Evolutionary conservation across 2,888 invertebrate genomes (phyloP), one percentile per base, ranked within the genome.

Genomic region (Melanchra persicariae): DNA sequence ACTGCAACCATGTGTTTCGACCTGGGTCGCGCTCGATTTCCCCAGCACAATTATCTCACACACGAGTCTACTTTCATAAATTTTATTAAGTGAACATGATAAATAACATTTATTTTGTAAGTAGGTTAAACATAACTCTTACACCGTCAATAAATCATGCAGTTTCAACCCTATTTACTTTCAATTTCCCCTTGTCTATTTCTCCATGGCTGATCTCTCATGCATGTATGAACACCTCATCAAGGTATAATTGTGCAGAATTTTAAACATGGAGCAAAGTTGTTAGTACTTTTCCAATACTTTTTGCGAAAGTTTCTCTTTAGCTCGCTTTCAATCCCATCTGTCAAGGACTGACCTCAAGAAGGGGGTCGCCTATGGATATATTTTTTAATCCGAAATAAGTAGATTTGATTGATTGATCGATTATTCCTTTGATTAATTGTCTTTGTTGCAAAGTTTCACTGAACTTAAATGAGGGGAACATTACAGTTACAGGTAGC

Each of bases 401-500:
- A n/a, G n/a, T n/a, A n/a, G n/a, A n/a, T n/a, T n/a, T n/a, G n/a
- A n/a, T n/a, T n/a, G n/a, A n/a, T n/a, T n/a, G n/a, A n/a, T n/a
- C n/a, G n/a, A n/a, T n/a, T n/a, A n/a, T 63, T 47, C 12, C 30
- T 40, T 55, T 60, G 47, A 79, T 51, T 51, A 26, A 59, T 19
- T 59, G 54, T 19, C 15, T 26, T 24, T 10, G 43, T 61, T 43
- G 60, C 68, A 64, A 67, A 64, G 75, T 69, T 68, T 67, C 52
- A 49, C 60, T 75, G 49, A 79, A 74, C 68, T 69, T 62, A 62
- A 37, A 54, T 26, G 30, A 40, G 61, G 63, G 49, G 34, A 59
- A 30, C 54, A 58, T 58, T 47, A 43, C 55, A 62, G 59, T 69
- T 57, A 55, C 68, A 54, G 70, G 87, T 85, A 84, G 71, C 68